Evolutionary conservation across 92 coral and sea anemone species (phyloP).

Genomic region (Meandrina meandrites): DNA sequence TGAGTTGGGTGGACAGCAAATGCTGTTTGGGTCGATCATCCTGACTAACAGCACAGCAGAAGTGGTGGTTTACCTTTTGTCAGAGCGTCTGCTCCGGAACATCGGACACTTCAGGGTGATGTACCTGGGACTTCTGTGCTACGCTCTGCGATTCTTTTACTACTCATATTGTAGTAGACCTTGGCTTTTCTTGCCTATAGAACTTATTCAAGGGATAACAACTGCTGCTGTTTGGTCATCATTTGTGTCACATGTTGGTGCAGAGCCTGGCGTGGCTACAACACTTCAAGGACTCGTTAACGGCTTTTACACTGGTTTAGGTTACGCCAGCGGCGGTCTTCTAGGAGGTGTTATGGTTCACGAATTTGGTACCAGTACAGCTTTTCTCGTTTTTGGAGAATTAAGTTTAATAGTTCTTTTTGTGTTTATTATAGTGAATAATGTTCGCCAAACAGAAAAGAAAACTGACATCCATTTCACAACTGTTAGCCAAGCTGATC

Average conservation of each 20-base stretch:
- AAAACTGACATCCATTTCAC: conserved; percentile 10
- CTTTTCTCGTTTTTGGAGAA: conserved; percentile 93
- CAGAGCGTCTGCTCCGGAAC: conserved; percentile 81
- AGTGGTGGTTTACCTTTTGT: conserved; percentile 75
- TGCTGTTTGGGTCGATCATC: conserved; percentile 86
- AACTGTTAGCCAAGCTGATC: conserved; percentile 31
- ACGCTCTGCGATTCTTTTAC: conserved; percentile 92
- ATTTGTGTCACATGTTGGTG: conserved; percentile 94
- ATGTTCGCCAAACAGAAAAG: conserved; percentile 55
- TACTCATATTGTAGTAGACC: conserved; percentile 93
- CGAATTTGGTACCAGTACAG: conserved; percentile 92
- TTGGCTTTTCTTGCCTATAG: conserved; percentile 94
- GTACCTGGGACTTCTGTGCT: conserved; percentile 89
- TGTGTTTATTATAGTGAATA: conserved; percentile 80
- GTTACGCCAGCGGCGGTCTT: conserved; percentile 94
- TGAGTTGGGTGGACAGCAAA: conserved; percentile 91
- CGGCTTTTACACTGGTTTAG: conserved; percentile 94
- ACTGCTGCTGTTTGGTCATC: conserved; percentile 98
- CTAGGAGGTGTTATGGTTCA: conserved; percentile 96
- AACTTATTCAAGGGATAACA: conserved; percentile 93
- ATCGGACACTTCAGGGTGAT: conserved; percentile 89
- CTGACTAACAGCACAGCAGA: conserved; percentile 88
- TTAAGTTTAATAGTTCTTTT: conserved; percentile 89
- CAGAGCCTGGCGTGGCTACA: conserved; percentile 82
- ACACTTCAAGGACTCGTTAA: conserved; percentile 95